Base-by-base conservation (phyloP, 2,888 invertebrate species). In the Boloria euphrosyne region DNA sequence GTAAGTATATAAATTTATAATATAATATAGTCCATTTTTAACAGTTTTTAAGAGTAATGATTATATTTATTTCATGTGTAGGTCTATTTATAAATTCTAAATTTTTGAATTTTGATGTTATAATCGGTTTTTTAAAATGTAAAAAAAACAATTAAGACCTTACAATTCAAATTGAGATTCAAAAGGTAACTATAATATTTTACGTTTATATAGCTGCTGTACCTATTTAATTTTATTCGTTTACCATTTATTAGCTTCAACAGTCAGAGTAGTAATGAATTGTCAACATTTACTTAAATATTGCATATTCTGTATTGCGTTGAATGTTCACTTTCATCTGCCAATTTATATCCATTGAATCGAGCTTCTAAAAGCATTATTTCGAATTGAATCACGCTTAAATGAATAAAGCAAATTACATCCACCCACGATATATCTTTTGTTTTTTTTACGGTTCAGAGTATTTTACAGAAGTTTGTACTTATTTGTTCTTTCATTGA, bases 401-500 rank as follows among this genome's bases (percentile, higher is more conserved):
- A 27, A 47, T 13, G 16, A 46, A 16, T 10, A 31, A 43, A 38
- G 31, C n/a, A 50, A 55, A 68, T 66, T 69, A 71, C 66, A 68
- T 66, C 3, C 49, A 17, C 52, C 17, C 6, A 55, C 50, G 55
- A 55, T 52, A 64, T 16, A 31, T 51, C 14, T 58, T 51, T 62
- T 68, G 54, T 59, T 59, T 63, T 66, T 69, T 57, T 63, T 47
- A 62, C 63, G 64, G 66, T 60, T 49, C 54, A 17, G n/a, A 49
- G 22, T 65, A 63, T 63, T 60, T 72, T 64, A 66, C 64, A 65
- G 38, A 68, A 62, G 65, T 71, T 69, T 72, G 71, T 72, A 68
- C 74, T 69, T 71, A 66, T 71, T 69, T 72, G 69, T 74, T 69
- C 69, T 70, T 68, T 72, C 72, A 72, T 71, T 73, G 74, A 74